A percentile compares a stretch with the other conserved stretches of the same genome.
Evolutionary conservation across 2,888 invertebrate species (phyloP).

Genomic region (Temnothorax rugatulus): DNA sequence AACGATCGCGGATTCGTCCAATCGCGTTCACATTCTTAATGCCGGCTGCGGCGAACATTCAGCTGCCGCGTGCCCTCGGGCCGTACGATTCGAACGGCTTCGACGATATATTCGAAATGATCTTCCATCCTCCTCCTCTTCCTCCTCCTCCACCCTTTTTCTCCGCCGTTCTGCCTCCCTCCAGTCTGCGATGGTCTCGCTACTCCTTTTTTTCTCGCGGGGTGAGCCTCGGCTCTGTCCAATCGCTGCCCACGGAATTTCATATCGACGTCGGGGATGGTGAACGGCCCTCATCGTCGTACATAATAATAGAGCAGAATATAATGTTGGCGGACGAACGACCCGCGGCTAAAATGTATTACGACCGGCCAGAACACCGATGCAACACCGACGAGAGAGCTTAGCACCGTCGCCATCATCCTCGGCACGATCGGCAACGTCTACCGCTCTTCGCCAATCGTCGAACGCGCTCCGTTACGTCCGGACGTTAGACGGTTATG

Average conservation of each 20-base stretch:
- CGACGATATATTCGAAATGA: conserved; percentile 65
- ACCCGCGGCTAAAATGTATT: conserved; percentile 77
- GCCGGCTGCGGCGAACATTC: conserved; percentile 64
- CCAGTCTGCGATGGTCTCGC: conserved; percentile 36
- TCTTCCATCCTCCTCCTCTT: conserved; percentile 41
- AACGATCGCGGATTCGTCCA: conserved; percentile 61
- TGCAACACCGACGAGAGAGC: conserved; percentile 44
- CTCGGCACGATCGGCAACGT: conserved; percentile 46
- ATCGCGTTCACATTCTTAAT: conserved; percentile 66
- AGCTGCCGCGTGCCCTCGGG: conserved; percentile 62
- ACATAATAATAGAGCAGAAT: conserved; percentile 75
- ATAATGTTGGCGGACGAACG: conserved; percentile 72
- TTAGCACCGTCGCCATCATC: conserved; percentile 50
- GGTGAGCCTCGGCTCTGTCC: conserved; percentile 52
- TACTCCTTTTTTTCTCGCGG: conserved; percentile 25
- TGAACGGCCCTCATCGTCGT: conserved; percentile 62
- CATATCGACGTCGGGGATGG: conserved; percentile 68
- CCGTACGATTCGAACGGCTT: conserved; percentile 60
- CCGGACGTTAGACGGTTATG: conserved; percentile 28
- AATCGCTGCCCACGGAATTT: conserved; percentile 74
- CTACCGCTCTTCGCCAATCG: conserved; percentile 6
- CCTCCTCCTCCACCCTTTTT: not conserved
- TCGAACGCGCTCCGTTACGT: conserved; percentile 27
- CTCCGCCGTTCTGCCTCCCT: not conserved
- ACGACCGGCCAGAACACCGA: conserved; percentile 44